Evolutionary conservation across 2,113 vertebrate species (phyloP), one percentile per base, ranked within the genome.

Genomic region (Hydrochoerus hydrochaeris): DNA sequence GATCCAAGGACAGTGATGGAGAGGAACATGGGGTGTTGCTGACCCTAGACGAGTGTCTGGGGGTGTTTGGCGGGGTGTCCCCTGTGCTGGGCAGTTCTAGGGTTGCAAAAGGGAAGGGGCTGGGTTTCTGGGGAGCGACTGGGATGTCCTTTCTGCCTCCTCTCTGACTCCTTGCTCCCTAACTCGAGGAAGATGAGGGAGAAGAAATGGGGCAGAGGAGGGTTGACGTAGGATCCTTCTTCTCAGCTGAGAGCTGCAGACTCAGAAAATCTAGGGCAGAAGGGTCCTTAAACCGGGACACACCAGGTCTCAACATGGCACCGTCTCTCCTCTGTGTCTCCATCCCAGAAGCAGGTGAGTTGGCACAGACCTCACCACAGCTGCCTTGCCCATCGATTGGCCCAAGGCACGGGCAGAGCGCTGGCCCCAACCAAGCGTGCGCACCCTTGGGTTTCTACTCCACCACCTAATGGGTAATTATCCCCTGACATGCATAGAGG

Each of bases 391-490:
- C 2, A 24, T 0, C 7, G 3, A 32, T 6, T n/a, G 5, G 52
- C 62, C 32, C 4, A 44, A 63, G 46, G 60, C 35, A 41, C 77
- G 49, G 49, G n/a, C 85, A 52, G 13, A 60, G 71, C 0, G 0
- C 54, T 6, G 32, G 7, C n/a, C 30, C 2, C 2, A n/a, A 1
- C 41, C 69, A 0, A 1, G 75, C 38, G 58, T 16, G 7, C 7
- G 0, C 86, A 75, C 75, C 80, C 94, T 94, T 87, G 57, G 95
- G 94, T 97, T 97, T 97, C 41, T 94, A 75, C 0, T 0, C 96
- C 13, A 49, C 97, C 96, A 52, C 73, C 96, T 98, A 97, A 97
- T 97, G 97, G 97, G 95, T 97, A 97, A 97, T 98, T 98, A 96
- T 94, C 95, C 90, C 95, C 90, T 95, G 97, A 96, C 58, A 44